Conservation (phyloP, 2,113 vertebrate species). For the Callionymus lyra region DNA sequence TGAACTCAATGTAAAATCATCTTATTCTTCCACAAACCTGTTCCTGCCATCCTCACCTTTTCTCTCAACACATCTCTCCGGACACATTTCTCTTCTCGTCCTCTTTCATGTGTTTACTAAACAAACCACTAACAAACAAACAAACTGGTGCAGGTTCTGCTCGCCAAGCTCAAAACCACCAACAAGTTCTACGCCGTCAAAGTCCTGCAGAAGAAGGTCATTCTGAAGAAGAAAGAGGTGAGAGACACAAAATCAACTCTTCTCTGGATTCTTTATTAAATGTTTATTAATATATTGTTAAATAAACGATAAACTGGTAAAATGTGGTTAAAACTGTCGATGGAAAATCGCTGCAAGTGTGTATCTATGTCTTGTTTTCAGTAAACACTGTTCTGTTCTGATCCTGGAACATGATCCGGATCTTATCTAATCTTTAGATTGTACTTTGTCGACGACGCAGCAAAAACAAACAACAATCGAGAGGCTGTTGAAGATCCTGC, state of each 20-base stretch:
- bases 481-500: too few relatives aligned
- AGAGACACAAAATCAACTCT: slow-evolving; percentile 2
- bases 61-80: slow-evolving; percentile 25
- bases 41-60: too few relatives aligned
- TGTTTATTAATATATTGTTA: too few relatives aligned
- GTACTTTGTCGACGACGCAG: slow-evolving; percentile 38
- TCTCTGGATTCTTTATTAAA: too few relatives aligned
- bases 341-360: not conserved
- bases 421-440: slow-evolving; percentile 57
- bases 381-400: slow-evolving; percentile 29
- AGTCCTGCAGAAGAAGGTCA: slow-evolving; percentile 94
- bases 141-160: slow-evolving; percentile 75
- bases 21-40: not conserved
- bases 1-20: too few relatives aligned
- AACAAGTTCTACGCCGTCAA: slow-evolving; percentile 90
- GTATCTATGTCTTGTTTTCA: slow-evolving; percentile 27
- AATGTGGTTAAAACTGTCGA: not conserved
- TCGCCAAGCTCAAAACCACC: slow-evolving; percentile 87
- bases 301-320: too few relatives aligned
- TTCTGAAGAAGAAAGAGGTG: slow-evolving; percentile 97
- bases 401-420: slow-evolving; percentile 18
- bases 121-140: slow-evolving; percentile 37
- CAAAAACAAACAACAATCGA: too few relatives aligned
- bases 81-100: too few relatives aligned
- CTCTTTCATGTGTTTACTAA: slow-evolving; percentile 33